Conservation (phyloP, 2,797 vertebrate species). For the Pipistrellus nathusii region DNA sequence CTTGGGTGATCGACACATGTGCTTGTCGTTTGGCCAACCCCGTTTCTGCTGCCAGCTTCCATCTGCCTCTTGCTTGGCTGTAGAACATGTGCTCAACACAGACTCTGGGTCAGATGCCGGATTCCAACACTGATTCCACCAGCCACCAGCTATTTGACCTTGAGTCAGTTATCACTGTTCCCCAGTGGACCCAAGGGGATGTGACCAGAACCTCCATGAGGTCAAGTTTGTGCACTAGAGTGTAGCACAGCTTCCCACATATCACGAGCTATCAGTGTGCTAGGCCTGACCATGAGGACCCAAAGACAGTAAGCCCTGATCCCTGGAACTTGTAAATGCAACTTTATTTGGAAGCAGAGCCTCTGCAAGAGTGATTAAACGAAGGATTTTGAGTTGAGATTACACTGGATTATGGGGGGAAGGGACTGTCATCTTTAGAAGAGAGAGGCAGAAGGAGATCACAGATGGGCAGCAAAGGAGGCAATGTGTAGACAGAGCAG, state of each 20-base stretch:
- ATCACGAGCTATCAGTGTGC: fast-evolving
- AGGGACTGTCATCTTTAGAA: not conserved
- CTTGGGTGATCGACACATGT: fast-evolving
- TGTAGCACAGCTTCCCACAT: too few species aligned
- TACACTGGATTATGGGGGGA: fast-evolving
- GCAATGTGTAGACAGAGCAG: fast-evolving
- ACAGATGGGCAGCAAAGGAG: not conserved
- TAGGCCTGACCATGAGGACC: fast-evolving
- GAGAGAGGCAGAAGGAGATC: not conserved
- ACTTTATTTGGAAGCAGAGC: not conserved
- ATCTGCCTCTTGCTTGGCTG: fast-evolving
- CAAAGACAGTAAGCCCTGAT: not conserved
- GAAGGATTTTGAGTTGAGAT: not conserved
- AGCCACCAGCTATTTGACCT: not conserved
- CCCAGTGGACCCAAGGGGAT: not conserved
- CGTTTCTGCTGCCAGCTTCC: not conserved
- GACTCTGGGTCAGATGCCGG: fast-evolving
- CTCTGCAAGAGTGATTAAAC: not conserved
- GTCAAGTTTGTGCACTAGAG: not conserved
- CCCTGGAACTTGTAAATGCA: too few species aligned
- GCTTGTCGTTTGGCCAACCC: not conserved
- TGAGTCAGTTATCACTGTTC: not conserved
- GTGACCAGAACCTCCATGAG: not conserved
- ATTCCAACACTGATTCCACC: not conserved
- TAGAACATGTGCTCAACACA: fast-evolving